Percentiles rank a stretch among this genome's conserved stretches.
Conservation (phyloP, 2,113 vertebrate genomes). For the Seriola rivoliana region DNA sequence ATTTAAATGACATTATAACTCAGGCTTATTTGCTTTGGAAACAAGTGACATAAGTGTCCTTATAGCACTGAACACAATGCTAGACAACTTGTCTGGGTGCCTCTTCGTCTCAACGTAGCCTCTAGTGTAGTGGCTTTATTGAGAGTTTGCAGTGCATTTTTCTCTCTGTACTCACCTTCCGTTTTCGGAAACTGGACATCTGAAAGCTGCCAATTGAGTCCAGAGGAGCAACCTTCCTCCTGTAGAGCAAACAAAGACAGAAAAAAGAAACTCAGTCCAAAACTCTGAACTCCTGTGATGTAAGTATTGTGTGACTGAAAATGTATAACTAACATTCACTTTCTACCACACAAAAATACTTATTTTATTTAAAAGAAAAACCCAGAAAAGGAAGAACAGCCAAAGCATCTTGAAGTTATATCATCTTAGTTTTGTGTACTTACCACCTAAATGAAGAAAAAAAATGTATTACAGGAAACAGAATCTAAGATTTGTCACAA, state of each 20-base stretch:
- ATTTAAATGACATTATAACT: no score
- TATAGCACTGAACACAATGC: neutral
- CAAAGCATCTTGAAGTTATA: neutral
- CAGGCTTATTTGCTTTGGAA: neutral
- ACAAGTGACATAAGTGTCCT: neutral
- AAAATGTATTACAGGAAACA: neutral
- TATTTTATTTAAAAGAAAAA: neutral
- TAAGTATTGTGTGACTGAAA: neutral
- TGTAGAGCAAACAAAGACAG: conserved; percentile 33
- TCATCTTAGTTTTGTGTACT: neutral
- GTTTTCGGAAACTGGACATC: conserved; percentile 59
- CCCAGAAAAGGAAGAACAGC: neutral
- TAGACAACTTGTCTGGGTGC: no score
- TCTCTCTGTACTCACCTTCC: conserved; percentile 68
- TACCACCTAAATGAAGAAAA: neutral
- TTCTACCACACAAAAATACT: neutral
- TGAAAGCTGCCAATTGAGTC: conserved; percentile 81
- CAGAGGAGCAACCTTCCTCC: conserved; percentile 79
- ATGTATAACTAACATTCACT: neutral
- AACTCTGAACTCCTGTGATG: neutral
- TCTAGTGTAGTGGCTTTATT: neutral
- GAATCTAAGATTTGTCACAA: no score
- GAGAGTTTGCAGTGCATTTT: no score
- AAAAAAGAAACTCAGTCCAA: neutral
- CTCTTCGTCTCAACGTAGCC: neutral